phyloP scores from a whole-genome alignment of 1,140 invertebrate species.

The Zaprionus camerounensis region DNA sequence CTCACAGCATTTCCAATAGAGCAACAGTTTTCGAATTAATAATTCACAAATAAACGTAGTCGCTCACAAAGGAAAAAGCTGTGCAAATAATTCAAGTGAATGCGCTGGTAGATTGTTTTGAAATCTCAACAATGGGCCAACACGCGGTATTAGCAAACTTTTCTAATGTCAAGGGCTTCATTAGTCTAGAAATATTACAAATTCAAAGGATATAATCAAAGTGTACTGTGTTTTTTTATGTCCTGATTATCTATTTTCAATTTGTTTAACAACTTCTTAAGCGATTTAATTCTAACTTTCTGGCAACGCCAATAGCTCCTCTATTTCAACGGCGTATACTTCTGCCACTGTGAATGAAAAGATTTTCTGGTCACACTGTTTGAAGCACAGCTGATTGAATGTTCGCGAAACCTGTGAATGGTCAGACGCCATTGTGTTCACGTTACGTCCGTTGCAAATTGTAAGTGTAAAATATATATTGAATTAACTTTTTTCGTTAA shows the following conservation, averaged over 20 bases:
- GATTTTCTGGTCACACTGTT: constrained; percentile 29
- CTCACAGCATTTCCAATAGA: constrained; percentile 60
- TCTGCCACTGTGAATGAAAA: background rate
- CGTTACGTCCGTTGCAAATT: constrained; percentile 51
- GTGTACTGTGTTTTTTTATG: background rate
- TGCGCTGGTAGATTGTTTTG: constrained; percentile 64
- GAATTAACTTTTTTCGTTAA: constrained; percentile 9
- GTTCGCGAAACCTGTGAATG: constrained; percentile 28
- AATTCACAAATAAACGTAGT: constrained; percentile 53
- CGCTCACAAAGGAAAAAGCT: constrained; percentile 55
- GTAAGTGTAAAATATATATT: constrained; percentile 37
- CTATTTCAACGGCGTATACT: background rate
- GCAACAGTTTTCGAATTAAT: constrained; percentile 52
- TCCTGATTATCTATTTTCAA: background rate
- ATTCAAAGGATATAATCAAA: background rate
- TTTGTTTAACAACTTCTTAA: background rate
- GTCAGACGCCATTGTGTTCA: constrained; percentile 53
- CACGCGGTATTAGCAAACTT: constrained; percentile 45
- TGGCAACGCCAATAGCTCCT: constrained; percentile 10
- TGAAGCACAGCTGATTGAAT: constrained; percentile 29
- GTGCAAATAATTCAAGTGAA: constrained; percentile 66
- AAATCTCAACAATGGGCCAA: constrained; percentile 63
- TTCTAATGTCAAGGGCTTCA: background rate
- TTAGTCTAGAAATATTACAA: background rate
- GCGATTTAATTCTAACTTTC: background rate